phyloP scores from a whole-genome alignment of 2,888 invertebrate species.

The Meloe dianella region DNA sequence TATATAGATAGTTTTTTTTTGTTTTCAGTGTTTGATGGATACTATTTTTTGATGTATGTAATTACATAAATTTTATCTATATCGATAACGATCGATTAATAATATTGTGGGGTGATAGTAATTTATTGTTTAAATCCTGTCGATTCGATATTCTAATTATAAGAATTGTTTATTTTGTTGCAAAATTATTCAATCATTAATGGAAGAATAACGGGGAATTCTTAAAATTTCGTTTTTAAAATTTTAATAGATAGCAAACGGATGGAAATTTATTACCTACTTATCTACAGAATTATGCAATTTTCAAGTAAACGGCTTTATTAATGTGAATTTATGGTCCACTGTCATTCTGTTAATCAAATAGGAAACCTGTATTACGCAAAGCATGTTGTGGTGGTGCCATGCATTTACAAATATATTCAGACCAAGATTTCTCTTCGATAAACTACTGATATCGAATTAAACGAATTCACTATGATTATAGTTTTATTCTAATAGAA shows the following conservation, averaged over 20 bases:
- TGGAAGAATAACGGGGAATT: slow-evolving; percentile 28
- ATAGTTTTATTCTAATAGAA: neutral
- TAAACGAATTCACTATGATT: neutral
- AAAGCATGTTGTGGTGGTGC: slow-evolving; percentile 45
- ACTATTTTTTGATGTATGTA: slow-evolving; percentile 10
- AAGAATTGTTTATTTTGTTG: neutral
- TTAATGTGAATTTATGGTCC: slow-evolving; percentile 57
- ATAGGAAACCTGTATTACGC: slow-evolving; percentile 56
- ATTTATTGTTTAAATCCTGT: slow-evolving; percentile 19
- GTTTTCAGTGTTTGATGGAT: slow-evolving; percentile 27
- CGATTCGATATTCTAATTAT: slow-evolving; percentile 12
- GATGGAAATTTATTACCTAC: slow-evolving; percentile 46
- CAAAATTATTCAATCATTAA: neutral
- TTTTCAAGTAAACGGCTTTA: slow-evolving; percentile 57
- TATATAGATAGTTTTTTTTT: slow-evolving; percentile 14
- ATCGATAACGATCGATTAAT: slow-evolving; percentile 28
- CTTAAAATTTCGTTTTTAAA: neutral
- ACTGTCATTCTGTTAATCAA: slow-evolving; percentile 58
- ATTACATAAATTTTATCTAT: neutral
- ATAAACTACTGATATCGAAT: slow-evolving; percentile 26
- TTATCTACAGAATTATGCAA: slow-evolving; percentile 46
- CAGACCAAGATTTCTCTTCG: slow-evolving; percentile 46
- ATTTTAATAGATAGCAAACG: slow-evolving; percentile 6
- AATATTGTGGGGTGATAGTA: slow-evolving; percentile 14
- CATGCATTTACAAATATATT: slow-evolving; percentile 39